Percentiles rank a stretch among this genome's conserved stretches.
Conservation (phyloP, 2,797 vertebrate genomes). For the Cebuella pygmaea region DNA sequence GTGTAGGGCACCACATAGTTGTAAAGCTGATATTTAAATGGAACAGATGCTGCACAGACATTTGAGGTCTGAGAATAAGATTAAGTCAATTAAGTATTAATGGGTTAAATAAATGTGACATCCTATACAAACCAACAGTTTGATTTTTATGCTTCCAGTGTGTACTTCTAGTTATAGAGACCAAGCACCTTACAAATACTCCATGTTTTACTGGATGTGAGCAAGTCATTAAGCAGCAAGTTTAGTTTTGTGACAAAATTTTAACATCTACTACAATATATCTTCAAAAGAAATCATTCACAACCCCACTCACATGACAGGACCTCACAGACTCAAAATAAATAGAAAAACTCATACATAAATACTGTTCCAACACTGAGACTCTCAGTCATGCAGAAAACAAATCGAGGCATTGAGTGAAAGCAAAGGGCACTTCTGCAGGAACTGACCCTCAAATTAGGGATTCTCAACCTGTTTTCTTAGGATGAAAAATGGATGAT, state of each 20-base stretch:
- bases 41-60: neutral
- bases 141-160: neutral
- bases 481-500: neutral
- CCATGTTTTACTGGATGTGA: neutral
- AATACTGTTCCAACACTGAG: neutral
- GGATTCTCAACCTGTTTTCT: conserved; percentile 31
- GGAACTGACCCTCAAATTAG: neutral
- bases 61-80: neutral
- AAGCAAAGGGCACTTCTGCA: neutral
- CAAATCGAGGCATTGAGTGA: neutral
- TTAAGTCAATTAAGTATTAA: neutral
- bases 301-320: neutral
- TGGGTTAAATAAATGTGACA: neutral
- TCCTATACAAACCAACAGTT: neutral
- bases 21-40: neutral
- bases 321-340: conserved; percentile 23
- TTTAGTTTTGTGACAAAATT: neutral
- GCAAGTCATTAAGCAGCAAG: neutral
- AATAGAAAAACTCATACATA: conserved; percentile 38
- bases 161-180: neutral
- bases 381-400: neutral
- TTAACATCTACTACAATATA: neutral
- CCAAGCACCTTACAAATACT: neutral
- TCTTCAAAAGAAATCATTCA: conserved; percentile 36
- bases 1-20: neutral